phyloP scores from a whole-genome alignment of 2,797 vertebrate species.

The Denticeps clupeoides region DNA sequence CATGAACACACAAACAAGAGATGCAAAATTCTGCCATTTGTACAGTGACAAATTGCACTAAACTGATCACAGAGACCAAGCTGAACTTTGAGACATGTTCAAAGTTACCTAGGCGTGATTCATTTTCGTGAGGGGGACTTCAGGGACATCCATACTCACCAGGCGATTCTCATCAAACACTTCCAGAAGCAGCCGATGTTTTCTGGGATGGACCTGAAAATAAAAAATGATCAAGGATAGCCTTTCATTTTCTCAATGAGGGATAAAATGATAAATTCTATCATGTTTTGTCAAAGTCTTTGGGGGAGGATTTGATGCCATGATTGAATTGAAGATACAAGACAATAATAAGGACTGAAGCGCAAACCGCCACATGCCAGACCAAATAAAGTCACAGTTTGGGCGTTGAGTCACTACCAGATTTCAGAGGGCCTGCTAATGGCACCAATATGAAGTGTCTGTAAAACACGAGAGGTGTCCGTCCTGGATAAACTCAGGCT shows the following conservation, averaged over 20 bases:
- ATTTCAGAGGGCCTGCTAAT: not conserved
- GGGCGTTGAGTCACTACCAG: conserved; percentile 7
- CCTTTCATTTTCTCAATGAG: not conserved
- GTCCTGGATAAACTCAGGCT: not conserved
- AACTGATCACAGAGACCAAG: too few species aligned
- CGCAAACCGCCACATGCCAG: not conserved
- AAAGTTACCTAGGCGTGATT: too few species aligned
- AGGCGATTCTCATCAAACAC: conserved; percentile 96
- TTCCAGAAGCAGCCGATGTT: conserved; percentile 84
- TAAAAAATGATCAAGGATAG: conserved; percentile 4
- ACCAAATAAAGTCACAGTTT: conserved; percentile 4
- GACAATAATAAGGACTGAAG: not conserved
- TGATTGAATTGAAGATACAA: not conserved
- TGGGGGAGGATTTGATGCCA: not conserved
- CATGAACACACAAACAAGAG: too few species aligned
- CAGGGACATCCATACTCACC: conserved; percentile 73
- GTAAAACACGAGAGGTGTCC: conserved; percentile 3
- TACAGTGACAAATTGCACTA: too few species aligned
- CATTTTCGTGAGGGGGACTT: too few species aligned
- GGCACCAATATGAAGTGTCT: not conserved
- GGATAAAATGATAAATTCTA: too few species aligned
- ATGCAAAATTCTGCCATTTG: too few species aligned
- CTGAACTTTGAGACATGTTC: too few species aligned
- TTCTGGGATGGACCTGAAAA: conserved; percentile 77
- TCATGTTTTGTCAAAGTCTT: too few species aligned